Evolutionary conservation across 2,888 invertebrate species (phyloP), one percentile per base, ranked within the genome.

Genomic region (Drosophila neutralis): DNA sequence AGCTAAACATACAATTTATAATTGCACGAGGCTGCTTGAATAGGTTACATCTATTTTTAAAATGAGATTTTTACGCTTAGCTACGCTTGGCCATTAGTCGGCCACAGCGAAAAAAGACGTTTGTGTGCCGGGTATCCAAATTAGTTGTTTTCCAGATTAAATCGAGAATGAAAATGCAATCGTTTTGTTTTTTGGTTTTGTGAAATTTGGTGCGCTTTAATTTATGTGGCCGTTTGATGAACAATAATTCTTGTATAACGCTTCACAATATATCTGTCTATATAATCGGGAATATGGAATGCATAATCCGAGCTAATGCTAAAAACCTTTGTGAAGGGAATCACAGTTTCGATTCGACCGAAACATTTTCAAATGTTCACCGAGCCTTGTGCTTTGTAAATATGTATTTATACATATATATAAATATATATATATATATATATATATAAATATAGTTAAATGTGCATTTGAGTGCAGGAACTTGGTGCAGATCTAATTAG

Each of bases 381-480:
- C 51, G 49, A 60, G 40, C 62, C 21, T 4, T 59, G 88, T 87
- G 83, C 79, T 73, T 85, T 73, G 71, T 88, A 78, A 64, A 85
- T 69, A 80, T 53, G 49, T 68, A 66, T 68, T 40, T 31, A 72
- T 45, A 48, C 64, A 69, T 58, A 60, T 71, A 53, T 54, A 45
- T 62, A 21, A 38, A 45, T 45, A 21, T 45, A 69, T 58, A n/a
- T 54, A 36, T 59, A 38, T 60, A 65, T 59, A 5, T 62, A 54
- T 66, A 53, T 71, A 53, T 68, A 49, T 72, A n/a, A 5, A 56
- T 56, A 69, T 71, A 75, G 69, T 70, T 76, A 76, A 67, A 76
- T 73, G 82, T 82, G 82, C 90, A 77, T 86, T 74, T 71, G 56
- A 56, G 90, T 83, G 80, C 86, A 82, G 77, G 65, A 90, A 90